phyloP scores from a whole-genome alignment of 1,140 invertebrate species.

The Drosophila biarmipes region DNA sequence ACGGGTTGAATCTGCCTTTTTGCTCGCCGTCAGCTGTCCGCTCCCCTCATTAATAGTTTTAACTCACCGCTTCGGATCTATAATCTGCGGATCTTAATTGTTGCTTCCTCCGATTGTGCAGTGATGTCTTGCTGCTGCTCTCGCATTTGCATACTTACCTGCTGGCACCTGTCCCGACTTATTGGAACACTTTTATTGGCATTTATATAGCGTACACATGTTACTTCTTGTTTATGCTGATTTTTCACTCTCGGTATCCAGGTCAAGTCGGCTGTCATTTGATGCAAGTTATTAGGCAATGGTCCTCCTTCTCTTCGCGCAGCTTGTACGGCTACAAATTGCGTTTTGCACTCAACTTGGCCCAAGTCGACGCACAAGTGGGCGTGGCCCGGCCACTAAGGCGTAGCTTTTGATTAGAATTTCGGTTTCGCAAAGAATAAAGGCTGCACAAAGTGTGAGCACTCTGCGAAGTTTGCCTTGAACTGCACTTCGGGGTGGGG shows the following conservation, averaged over 20 bases:
- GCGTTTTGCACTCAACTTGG: constrained; percentile 55
- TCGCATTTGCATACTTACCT: constrained; percentile 32
- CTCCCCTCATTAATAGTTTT: constrained; percentile 27
- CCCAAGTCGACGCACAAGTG: constrained; percentile 37
- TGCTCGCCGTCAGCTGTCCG: neutral
- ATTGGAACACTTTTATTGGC: constrained; percentile 51
- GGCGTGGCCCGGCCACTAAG: constrained; percentile 37
- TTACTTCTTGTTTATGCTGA: constrained; percentile 30
- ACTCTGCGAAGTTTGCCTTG: constrained; percentile 34
- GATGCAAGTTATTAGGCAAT: constrained; percentile 75
- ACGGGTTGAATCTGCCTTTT: constrained; percentile 42
- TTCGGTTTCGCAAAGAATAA: constrained; percentile 22
- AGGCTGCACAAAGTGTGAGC: constrained; percentile 12
- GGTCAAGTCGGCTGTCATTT: constrained; percentile 75
- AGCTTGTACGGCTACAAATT: constrained; percentile 59
- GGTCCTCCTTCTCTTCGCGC: constrained; percentile 16
- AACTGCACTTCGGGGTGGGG: neutral
- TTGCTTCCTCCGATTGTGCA: constrained; percentile 8
- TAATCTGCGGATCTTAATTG: constrained; percentile 36
- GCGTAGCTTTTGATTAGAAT: constrained; percentile 45
- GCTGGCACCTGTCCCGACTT: constrained; percentile 61
- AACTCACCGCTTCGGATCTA: constrained; percentile 22
- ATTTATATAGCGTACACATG: constrained; percentile 33
- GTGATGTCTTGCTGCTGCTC: constrained; percentile 6
- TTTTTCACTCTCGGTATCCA: constrained; percentile 44